Conservation (phyloP, 2,113 vertebrate genomes). For the Alexandromys fortis region DNA sequence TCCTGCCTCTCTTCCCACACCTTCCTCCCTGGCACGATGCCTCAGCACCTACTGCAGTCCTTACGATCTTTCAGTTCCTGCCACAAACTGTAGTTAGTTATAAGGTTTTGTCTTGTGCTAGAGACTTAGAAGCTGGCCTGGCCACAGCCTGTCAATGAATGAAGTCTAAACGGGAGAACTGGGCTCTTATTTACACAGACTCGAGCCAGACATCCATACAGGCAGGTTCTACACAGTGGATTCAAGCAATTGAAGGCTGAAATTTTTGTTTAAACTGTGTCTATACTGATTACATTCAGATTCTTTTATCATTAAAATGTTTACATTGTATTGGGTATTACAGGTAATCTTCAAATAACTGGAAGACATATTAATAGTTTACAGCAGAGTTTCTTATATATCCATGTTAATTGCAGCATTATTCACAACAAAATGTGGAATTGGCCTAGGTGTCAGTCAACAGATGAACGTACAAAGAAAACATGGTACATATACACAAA, state of each 20-base stretch:
- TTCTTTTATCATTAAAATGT: background rate
- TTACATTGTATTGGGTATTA: background rate
- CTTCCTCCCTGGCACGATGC: background rate
- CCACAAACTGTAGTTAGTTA: background rate
- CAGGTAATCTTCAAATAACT: background rate
- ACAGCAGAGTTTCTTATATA: background rate
- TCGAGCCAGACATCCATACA: fast-evolving
- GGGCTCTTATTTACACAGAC: background rate
- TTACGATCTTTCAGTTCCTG: background rate
- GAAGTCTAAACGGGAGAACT: background rate
- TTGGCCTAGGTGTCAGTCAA: background rate
- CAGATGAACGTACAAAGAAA: background rate
- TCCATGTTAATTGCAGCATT: background rate
- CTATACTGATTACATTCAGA: background rate
- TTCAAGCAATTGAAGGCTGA: background rate
- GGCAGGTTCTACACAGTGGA: background rate
- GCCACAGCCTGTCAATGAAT: background rate
- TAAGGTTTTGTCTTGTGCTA: background rate
- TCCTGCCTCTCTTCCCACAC: background rate
- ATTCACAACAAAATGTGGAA: background rate
- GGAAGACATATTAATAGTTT: background rate
- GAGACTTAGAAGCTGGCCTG: background rate
- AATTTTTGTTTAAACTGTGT: background rate
- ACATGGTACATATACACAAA: background rate
- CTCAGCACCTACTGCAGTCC: background rate